These are phyloP conservation scores for Halictus ligatus DNA, from an alignment of 2,888 invertebrate species.

Conservation along the genomic window DNA sequence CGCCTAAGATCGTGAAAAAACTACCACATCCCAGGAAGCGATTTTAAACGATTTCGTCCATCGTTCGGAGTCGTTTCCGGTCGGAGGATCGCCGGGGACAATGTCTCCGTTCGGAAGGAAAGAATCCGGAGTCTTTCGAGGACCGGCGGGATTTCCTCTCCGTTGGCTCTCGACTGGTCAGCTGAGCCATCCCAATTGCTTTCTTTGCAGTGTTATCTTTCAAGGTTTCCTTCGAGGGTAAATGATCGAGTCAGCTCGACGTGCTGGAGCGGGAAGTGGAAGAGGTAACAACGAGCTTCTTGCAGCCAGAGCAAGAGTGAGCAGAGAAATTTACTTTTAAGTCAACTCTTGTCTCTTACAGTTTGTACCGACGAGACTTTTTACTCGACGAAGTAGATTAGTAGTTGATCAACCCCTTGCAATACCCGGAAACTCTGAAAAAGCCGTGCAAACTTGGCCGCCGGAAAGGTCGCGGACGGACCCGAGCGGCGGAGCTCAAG, in stretches of 20 bases:
- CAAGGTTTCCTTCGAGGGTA: neutral
- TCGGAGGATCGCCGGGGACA: neutral
- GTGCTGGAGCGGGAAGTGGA: neutral
- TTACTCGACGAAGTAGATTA: neutral
- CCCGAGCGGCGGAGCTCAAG: no score
- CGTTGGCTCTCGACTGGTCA: neutral
- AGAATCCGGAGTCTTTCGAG: neutral
- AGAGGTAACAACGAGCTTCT: neutral
- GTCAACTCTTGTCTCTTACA: neutral
- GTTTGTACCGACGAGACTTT: neutral
- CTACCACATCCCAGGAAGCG: constrained; percentile 15
- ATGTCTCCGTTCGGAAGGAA: neutral
- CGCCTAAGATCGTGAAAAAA: constrained; percentile 34
- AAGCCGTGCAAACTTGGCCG: no score
- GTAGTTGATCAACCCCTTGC: no score
- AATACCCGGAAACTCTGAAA: no score
- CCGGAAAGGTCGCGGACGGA: no score
- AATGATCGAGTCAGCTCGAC: neutral
- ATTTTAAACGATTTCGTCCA: constrained; percentile 12
- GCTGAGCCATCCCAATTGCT: neutral
- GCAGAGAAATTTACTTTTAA: neutral
- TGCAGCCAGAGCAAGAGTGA: neutral
- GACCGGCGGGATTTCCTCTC: neutral
- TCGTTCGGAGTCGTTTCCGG: neutral
- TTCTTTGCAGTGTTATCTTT: neutral